Base-by-base conservation (phyloP, 2,888 invertebrate genomes). In the Lasioglossum zephyrum region DNA sequence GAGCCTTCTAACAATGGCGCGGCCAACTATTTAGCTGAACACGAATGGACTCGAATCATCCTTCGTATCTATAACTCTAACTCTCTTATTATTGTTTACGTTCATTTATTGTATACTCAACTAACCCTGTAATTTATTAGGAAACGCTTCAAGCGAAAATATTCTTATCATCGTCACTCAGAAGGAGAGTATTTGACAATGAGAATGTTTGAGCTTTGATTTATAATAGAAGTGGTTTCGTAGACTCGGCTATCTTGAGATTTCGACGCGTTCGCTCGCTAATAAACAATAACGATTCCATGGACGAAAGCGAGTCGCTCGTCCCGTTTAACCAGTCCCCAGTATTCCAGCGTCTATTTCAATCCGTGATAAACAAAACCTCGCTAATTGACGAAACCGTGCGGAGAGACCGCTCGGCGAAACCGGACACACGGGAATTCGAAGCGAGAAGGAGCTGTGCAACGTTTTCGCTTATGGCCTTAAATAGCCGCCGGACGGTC, bases 401-500 rank as follows among this genome's bases (percentile, higher is more conserved):
- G 16, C 66, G 69, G 39, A 11, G 22, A 39, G 9, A 31, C 31
- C 18, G 36, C 22, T 39, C 8, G 69, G 11, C 11, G 69, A 49
- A 49, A 44, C 73, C 49, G 73, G 49, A 49, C 73, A 49, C 47
- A 44, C 47, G 47, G 36, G 31, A 44, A 49, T 73, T 73, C 49
- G 31, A 73, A 73, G 26, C 9, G 73, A 49, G 44, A 73, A 73
- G 22, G 31, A 26, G 26, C 26, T 11, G n/a, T 53, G 16, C 70
- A 39, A 77, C 63, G 69, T 83, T 77, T 77, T 73, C 63, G 44
- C 73, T 82, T 47, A 76, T 73, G 70, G 73, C 49, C 77, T 70
- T 44, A 74, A 73, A 84, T 77, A 70, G 49, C 74, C 31, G 41
- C 36, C 60, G 74, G 74, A 74, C 69, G 47, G 49, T 63, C 47